phyloP scores from a whole-genome alignment of 2,113 vertebrate genomes.

The Pteronura brasiliensis region DNA sequence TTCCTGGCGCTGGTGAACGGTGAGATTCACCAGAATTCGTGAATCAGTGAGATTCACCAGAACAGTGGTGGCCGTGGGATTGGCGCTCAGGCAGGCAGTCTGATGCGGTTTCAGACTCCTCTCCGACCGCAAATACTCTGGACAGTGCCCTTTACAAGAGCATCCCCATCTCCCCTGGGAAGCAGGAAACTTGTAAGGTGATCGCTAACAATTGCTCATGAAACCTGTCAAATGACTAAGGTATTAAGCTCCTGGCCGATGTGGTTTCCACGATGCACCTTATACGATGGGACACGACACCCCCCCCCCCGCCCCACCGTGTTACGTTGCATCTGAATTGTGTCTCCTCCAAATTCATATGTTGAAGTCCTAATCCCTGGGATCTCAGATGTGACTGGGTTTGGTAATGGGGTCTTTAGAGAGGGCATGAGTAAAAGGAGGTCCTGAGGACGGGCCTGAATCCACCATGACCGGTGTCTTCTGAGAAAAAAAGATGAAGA shows the following conservation, averaged over 20 bases:
- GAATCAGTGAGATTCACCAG: no score
- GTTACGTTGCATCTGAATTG: not conserved
- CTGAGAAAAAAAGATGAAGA: not conserved
- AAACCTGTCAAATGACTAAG: not conserved
- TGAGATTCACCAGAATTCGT: no score
- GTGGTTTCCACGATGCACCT: rapidly evolving
- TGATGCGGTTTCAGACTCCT: rapidly evolving
- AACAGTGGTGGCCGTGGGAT: rapidly evolving
- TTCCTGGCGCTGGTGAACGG: rapidly evolving
- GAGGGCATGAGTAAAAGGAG: not conserved
- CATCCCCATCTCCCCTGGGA: rapidly evolving
- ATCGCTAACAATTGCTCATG: not conserved
- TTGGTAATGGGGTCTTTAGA: not conserved
- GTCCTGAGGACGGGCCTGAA: not conserved
- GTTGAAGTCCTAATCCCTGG: not conserved
- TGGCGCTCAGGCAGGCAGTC: rapidly evolving
- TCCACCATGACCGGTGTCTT: not conserved
- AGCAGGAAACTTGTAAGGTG: not conserved
- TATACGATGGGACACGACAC: rapidly evolving
- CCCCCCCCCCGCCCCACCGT: rapidly evolving
- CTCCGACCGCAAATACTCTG: not conserved
- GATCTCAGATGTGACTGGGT: not conserved
- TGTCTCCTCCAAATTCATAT: rapidly evolving
- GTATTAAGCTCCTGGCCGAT: not conserved
- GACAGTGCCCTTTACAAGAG: not conserved